A percentile compares a stretch with the other conserved stretches of the same genome.
Conservation (phyloP, 2,888 invertebrate genomes). For the Macaria notata region DNA sequence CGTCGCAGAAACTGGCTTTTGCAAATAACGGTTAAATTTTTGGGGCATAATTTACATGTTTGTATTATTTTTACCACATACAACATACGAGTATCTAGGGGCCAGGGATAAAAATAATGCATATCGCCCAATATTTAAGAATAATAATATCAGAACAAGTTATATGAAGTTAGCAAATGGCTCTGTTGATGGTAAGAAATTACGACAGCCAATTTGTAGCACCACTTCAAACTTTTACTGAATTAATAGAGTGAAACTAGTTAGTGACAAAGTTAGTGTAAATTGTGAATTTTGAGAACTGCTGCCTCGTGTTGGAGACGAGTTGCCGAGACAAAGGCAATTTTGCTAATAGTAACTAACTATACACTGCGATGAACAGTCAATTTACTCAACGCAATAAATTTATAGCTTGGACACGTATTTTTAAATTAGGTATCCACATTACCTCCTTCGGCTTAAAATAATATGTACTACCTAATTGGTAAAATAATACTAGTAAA, state of each 20-base stretch:
- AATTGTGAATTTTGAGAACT: constrained; percentile 12
- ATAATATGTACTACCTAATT: too few species aligned
- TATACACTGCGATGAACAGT: constrained; percentile 18
- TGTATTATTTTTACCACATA: background rate
- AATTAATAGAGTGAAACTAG: constrained; percentile 1
- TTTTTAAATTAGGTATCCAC: background rate
- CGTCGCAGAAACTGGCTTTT: constrained; percentile 23
- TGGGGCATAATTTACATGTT: background rate
- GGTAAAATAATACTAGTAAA: too few species aligned
- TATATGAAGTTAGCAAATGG: too few species aligned
- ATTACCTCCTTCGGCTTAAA: too few species aligned
- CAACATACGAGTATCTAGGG: too few species aligned
- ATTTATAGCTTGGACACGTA: background rate
- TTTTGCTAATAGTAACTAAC: constrained; percentile 18
- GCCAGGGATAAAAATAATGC: too few species aligned
- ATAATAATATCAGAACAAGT: too few species aligned
- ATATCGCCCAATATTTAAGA: too few species aligned
- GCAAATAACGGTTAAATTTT: constrained; percentile 8
- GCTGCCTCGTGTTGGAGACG: constrained; percentile 5
- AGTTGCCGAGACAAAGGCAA: constrained; percentile 18
- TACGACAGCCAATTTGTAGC: background rate
- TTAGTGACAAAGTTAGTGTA: background rate
- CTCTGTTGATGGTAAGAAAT: background rate
- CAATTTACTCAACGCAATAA: constrained; percentile 12
- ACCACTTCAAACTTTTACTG: background rate